Evolutionary conservation across 2,113 vertebrate species (phyloP), one percentile per base, ranked within the genome.

Genomic region (Clarias batrachus): DNA sequence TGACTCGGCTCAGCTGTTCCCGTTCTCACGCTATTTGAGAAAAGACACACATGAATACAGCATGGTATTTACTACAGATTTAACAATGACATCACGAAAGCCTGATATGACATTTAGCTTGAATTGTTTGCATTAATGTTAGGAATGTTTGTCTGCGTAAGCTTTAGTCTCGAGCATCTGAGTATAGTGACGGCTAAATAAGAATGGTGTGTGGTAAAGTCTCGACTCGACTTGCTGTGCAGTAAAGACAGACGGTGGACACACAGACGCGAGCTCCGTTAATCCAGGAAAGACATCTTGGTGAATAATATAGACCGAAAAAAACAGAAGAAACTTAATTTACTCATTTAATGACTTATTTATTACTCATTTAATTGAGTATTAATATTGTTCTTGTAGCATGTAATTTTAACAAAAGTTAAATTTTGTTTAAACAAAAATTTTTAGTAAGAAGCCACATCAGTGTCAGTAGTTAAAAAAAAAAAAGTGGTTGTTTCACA

Each of bases 91-190:
- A 27, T 66, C 3, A n/a, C n/a, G 27, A 27, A 66, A 27, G 25
- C 11, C 25, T 13, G 63, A 65, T 8, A n/a, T 65, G 14, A 52
- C 9, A 21, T 52, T 52, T 76, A 52, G 74, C 74, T 62, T 23
- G 0, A 62, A 63, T 63, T 63, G 2, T 21, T 2, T 11, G 63
- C 10, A 13, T 65, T 65, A 65, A n/a, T 65, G 25, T 79, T 56
- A 0, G 13, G 16, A 27, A 33, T 33, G 48, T 16, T 23, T 37
- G 25, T 37, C 56, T 68, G 62, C 13, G 25, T 54, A 33, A 71
- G 52, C 82, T 57, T 19, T 30, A 83, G 65, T 71, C 65, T 83
- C 82, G 71, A 59, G 66, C 33, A 48, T 37, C 65, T 23, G 57
- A 33, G 71, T 68, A 83, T 52, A 5, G 52, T 71, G 59, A 83